A percentile compares a stretch with the other conserved stretches of the same genome.
Conservation (phyloP, 2,113 vertebrate species). For the Solenodon paradoxus region DNA sequence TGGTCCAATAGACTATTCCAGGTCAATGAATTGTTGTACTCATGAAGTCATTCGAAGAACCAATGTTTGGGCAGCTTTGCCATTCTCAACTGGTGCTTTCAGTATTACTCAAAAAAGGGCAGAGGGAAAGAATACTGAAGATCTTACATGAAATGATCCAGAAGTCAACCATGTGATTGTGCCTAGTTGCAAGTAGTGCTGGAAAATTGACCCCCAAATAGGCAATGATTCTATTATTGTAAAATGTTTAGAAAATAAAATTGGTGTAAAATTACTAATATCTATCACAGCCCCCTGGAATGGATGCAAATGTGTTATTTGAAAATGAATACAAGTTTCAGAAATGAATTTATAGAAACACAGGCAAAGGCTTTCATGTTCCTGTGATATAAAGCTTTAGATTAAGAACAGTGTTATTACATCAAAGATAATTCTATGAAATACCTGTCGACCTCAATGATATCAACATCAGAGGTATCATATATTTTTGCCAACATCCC, state of each 20-base stretch:
- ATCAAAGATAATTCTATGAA: background rate
- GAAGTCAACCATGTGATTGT: background rate
- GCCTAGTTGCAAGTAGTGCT: rapidly evolving
- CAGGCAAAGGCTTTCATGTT: background rate
- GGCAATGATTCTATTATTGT: background rate
- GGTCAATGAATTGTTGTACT: background rate
- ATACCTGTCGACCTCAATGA: background rate
- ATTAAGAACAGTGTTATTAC: background rate
- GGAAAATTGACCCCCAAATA: background rate
- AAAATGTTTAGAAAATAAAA: background rate
- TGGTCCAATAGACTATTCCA: background rate
- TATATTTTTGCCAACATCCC: background rate
- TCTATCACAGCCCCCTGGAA: background rate
- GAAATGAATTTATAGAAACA: background rate
- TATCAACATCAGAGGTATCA: background rate
- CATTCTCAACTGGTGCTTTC: background rate
- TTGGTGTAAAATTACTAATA: background rate
- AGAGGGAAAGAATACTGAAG: background rate
- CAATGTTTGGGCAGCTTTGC: background rate
- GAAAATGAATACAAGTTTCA: background rate
- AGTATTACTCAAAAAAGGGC: background rate
- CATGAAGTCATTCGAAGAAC: background rate
- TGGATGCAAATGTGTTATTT: background rate
- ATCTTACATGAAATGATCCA: background rate
- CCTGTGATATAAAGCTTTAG: background rate